A percentile compares a stretch with the other conserved stretches of the same genome.
Evolutionary conservation across 37 sponge, comb jelly and placozoan genomes (phyloP).

Genomic region (Ianthella basta): DNA sequence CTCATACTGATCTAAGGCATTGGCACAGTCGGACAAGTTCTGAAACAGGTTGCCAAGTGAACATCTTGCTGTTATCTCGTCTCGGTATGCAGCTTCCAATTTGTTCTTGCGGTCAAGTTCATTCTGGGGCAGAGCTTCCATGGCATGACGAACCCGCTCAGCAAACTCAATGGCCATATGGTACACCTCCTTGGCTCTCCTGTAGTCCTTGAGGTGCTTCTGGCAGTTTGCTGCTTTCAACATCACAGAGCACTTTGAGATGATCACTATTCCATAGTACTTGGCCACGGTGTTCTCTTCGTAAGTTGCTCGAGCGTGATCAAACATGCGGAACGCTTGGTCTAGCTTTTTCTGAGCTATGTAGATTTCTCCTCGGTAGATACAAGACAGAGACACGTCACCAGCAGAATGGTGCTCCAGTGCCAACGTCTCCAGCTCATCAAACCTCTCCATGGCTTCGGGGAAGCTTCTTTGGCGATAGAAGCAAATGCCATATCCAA

Average conservation of each 20-base stretch:
- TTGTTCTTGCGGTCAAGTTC: not conserved
- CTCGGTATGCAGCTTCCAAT: not conserved
- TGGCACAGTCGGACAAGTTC: constrained; percentile 45
- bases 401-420: constrained; percentile 1
- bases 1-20: constrained; percentile 50
- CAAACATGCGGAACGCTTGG: constrained; percentile 48
- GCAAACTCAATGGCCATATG: no score
- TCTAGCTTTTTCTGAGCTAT: constrained; percentile 11
- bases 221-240: constrained; percentile 25
- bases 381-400: constrained; percentile 39
- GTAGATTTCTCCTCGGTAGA: constrained; percentile 71
- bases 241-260: constrained; percentile 37
- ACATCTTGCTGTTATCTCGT: constrained; percentile 35
- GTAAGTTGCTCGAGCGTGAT: constrained; percentile 28
- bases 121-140: no score
- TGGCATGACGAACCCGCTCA: no score
- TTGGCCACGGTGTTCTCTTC: constrained; percentile 25
- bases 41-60: constrained; percentile 73
- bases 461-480: constrained; percentile 18
- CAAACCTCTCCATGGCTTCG: constrained; percentile 3
- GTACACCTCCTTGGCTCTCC: constrained; percentile 3
- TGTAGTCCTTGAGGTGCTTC: not conserved
- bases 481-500: constrained; percentile 33
- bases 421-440: constrained; percentile 33
- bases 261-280: constrained; percentile 28